phyloP scores from a whole-genome alignment of 2,797 vertebrate species.

The Karalla daura region DNA sequence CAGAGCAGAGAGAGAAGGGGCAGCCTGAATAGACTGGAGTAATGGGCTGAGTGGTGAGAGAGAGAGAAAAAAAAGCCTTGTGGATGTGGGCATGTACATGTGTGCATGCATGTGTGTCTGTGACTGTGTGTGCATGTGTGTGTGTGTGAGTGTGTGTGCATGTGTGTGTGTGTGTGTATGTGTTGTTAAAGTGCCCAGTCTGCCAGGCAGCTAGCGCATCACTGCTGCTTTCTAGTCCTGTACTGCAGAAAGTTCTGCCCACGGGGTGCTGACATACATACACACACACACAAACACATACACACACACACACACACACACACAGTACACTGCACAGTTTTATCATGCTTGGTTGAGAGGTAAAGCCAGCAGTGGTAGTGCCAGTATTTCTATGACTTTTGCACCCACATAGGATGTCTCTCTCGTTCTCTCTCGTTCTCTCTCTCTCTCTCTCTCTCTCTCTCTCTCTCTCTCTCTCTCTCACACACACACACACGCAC shows the following conservation, averaged over 20 bases:
- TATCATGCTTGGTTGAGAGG: conserved; percentile 31
- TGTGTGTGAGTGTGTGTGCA: conserved; percentile 7
- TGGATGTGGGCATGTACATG: background rate
- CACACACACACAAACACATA: conserved; percentile 7
- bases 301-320: conserved; percentile 17
- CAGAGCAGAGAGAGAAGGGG: conserved; percentile 10
- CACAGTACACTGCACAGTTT: conserved; percentile 26
- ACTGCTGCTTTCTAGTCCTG: conserved; percentile 66
- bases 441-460: too few species aligned
- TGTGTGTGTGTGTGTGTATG: conserved; percentile 5
- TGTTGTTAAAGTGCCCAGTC: conserved; percentile 36
- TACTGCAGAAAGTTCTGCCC: conserved; percentile 58
- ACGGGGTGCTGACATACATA: conserved; percentile 34
- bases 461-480: conserved; percentile 5
- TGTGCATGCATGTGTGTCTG: conserved; percentile 13
- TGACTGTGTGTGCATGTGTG: conserved; percentile 4
- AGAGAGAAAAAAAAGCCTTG: background rate
- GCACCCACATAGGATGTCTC: background rate
- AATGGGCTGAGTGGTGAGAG: conserved; percentile 52
- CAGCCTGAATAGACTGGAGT: conserved; percentile 53
- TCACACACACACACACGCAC: background rate
- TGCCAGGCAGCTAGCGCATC: conserved; percentile 53
- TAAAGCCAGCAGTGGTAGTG: conserved; percentile 24
- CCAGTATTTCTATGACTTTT: conserved; percentile 26
- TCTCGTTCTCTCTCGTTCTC: too few species aligned